These are phyloP conservation scores for Perdita meconis DNA, from an alignment of 2,888 invertebrate species.

Conservation along the genomic window DNA sequence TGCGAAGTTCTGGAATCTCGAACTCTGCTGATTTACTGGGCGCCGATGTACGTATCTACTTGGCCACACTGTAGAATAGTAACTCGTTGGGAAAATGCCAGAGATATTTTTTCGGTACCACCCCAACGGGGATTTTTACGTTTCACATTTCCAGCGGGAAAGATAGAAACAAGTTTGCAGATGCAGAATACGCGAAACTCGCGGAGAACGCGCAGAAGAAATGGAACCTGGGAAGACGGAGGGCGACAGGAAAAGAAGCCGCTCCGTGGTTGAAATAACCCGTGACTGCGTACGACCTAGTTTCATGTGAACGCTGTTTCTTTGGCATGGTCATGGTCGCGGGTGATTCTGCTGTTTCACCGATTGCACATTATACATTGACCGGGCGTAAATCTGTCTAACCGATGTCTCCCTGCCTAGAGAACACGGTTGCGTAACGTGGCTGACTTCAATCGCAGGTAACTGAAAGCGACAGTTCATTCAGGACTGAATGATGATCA, in stretches of 20 bases:
- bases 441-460: neutral
- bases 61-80: too few relatives aligned
- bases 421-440: constrained; percentile 15
- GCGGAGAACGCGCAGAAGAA: constrained; percentile 24
- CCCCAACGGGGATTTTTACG: too few relatives aligned
- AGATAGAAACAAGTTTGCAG: too few relatives aligned
- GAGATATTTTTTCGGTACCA: neutral
- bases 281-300: constrained; percentile 52
- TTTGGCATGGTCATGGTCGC: constrained; percentile 62
- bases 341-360: constrained; percentile 49
- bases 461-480: constrained; percentile 14
- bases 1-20: too few relatives aligned
- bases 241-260: constrained; percentile 29
- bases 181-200: neutral
- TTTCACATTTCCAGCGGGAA: too few relatives aligned
- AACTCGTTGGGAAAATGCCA: neutral
- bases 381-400: constrained; percentile 34
- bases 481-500: constrained; percentile 4
- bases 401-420: constrained; percentile 1
- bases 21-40: too few relatives aligned
- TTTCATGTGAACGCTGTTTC: constrained; percentile 41
- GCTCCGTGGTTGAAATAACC: constrained; percentile 51
- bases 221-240: neutral
- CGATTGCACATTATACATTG: constrained; percentile 56
- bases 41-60: too few relatives aligned